Base-by-base conservation (phyloP, 1,140 invertebrate genomes). In the Sinonovacula constricta region DNA sequence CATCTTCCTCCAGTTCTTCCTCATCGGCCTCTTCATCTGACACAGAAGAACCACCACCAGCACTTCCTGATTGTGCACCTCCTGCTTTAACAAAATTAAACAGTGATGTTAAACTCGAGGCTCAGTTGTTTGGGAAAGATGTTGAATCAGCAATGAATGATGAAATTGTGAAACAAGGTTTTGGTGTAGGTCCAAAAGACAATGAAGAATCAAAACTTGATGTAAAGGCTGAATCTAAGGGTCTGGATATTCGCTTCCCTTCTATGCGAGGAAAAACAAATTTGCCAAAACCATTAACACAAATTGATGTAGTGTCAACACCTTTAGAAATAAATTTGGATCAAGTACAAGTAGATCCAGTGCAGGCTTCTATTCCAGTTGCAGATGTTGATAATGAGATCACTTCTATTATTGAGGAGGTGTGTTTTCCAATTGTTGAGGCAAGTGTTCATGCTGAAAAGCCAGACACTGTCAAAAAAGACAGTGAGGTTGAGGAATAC, bases 21-120 rank as follows among this genome's bases (percentile, higher is more conserved):
- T 66, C 63, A 49, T 66, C 63, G 26, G 56, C 67, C 3, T 69
- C 67, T 34, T 69, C 67, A 56, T 69, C 67, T n/a, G 12, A 31
- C 5, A 30, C n/a, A 14, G 67, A 69, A 0, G 53, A 57, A 30
- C 51, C 36, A n/a, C n/a, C n/a, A 33, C 7, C 24, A 22, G 66
- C 24, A 28, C 31, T 59, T 15, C 57, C 57, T 22, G 18, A 15
- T 22, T 18, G 4, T 59, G 57, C 15, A 59, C 57, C 57, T 1
- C 57, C 57, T 22, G 26, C 24, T 22, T 26, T 59, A 18, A 59
- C 2, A 22, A 59, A 24, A 26, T 15, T 4, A 3, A 28, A 59
- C n/a, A n/a, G n/a, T n/a, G n/a, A n/a, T n/a, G n/a, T n/a, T n/a
- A n/a, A n/a, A n/a, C n/a, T n/a, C n/a, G n/a, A n/a, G n/a, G n/a